Conservation (phyloP, 1,140 invertebrate species). For the Asbolus verrucosus region DNA sequence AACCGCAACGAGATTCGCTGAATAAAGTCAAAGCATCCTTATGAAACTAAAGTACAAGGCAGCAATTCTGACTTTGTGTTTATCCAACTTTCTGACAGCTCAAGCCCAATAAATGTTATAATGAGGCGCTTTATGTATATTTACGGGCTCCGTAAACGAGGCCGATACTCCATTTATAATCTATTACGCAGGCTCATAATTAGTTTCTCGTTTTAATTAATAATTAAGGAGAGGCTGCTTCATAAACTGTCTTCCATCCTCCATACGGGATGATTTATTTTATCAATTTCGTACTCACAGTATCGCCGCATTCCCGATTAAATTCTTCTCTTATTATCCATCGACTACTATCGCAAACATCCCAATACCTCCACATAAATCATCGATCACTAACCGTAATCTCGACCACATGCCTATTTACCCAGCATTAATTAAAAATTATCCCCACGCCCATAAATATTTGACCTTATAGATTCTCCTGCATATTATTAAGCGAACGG, state of each 20-base stretch:
- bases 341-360: constrained; percentile 43
- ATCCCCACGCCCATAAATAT: constrained; percentile 12
- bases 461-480: not conserved
- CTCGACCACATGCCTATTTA: constrained; percentile 28
- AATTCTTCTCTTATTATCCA: constrained; percentile 46
- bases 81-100: constrained; percentile 60
- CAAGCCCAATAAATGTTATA: constrained; percentile 60
- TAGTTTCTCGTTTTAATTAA: constrained; percentile 60
- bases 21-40: constrained; percentile 60
- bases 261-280: constrained; percentile 50
- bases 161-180: constrained; percentile 58
- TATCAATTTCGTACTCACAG: constrained; percentile 49
- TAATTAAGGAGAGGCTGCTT: constrained; percentile 56
- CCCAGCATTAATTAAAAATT: constrained; percentile 28
- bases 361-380: constrained; percentile 44
- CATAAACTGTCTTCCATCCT: constrained; percentile 53
- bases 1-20: constrained; percentile 59
- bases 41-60: constrained; percentile 62
- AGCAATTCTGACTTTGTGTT: constrained; percentile 59
- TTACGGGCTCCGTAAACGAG: constrained; percentile 56
- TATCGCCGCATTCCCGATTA: constrained; percentile 40
- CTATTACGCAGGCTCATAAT: constrained; percentile 59
- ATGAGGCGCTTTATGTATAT: constrained; percentile 59
- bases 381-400: constrained; percentile 30
- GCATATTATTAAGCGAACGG: not conserved